A percentile compares a stretch with the other conserved stretches of the same genome.
phyloP scores from a whole-genome alignment of 2,888 invertebrate genomes.

The Sphinx pinastri region DNA sequence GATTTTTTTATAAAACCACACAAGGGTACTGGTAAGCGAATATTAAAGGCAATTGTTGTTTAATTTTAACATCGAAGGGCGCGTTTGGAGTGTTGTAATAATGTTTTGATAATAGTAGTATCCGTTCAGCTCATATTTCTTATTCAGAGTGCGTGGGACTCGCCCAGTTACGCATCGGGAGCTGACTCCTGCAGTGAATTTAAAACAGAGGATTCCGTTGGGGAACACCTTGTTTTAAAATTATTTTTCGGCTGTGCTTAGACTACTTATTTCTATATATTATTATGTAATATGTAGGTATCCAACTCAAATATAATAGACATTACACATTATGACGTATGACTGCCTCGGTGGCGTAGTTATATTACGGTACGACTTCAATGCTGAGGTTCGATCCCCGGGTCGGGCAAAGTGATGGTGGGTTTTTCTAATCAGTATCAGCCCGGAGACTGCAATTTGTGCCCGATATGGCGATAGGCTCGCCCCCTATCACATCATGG shows the following conservation, averaged over 20 bases:
- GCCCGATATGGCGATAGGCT: no score
- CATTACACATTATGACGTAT: no score
- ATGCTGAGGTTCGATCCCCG: no score
- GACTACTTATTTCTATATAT: conserved; percentile 22
- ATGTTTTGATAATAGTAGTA: conserved; percentile 84
- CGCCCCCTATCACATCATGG: no score
- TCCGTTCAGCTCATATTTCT: conserved; percentile 83
- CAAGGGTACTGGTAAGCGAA: conserved; percentile 75
- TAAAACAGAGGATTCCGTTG: conserved; percentile 62
- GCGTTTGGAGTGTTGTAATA: conserved; percentile 82
- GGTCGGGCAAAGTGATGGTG: no score
- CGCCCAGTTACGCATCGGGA: conserved; percentile 52
- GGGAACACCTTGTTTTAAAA: conserved; percentile 61
- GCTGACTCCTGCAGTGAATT: conserved; percentile 58
- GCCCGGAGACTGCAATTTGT: no score
- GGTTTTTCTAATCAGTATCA: no score
- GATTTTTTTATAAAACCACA: conserved; percentile 79
- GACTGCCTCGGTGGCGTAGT: no score
- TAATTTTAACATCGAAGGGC: conserved; percentile 82
- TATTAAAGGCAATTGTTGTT: conserved; percentile 85
- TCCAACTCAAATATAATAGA: no score
- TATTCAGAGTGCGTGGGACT: conserved; percentile 82
- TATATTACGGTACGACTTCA: no score
- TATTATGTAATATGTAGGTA: conserved; percentile 15
- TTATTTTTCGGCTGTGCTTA: conserved; percentile 10